phyloP scores from a whole-genome alignment of 1,140 invertebrate species.

The Venustaconcha ellipsiformis region DNA sequence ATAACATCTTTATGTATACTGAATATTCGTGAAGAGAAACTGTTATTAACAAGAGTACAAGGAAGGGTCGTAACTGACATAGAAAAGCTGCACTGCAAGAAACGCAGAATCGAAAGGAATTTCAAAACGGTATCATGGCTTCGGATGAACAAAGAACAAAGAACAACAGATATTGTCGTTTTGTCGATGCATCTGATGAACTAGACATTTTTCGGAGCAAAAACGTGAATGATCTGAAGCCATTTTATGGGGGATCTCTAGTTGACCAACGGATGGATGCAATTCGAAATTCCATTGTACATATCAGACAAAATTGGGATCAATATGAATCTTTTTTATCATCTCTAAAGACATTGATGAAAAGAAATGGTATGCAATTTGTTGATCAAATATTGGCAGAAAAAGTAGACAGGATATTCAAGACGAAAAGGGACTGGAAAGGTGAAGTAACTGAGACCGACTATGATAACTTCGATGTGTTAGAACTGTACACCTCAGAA shows the following conservation, averaged over 20 bases:
- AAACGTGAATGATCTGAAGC: conserved; percentile 23
- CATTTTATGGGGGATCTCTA: conserved; percentile 20
- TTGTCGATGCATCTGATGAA: conserved; percentile 19
- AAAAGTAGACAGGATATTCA: conserved; percentile 4
- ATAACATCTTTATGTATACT: no score
- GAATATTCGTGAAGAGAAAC: no score
- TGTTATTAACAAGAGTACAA: no score
- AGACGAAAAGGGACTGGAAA: conserved; percentile 17
- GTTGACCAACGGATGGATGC: conserved; percentile 25
- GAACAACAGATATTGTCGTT: conserved; percentile 9
- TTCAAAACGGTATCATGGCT: no score
- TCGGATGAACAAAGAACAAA: conserved; percentile 2
- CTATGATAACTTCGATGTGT: conserved; percentile 20
- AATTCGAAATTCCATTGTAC: conserved; percentile 20
- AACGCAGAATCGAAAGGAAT: no score
- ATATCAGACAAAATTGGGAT: conserved; percentile 30
- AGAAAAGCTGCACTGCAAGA: no score
- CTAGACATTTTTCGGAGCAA: conserved; percentile 26
- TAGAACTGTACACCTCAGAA: conserved; percentile 35
- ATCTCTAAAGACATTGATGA: conserved; percentile 6
- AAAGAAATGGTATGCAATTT: conserved; percentile 7
- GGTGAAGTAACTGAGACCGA: background rate
- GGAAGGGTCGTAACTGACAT: no score
- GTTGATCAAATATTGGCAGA: conserved; percentile 4
- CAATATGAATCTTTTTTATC: conserved; percentile 12